Evolutionary conservation across 2,113 vertebrate species (phyloP).

Genomic region (Anthoscopus minutus): DNA sequence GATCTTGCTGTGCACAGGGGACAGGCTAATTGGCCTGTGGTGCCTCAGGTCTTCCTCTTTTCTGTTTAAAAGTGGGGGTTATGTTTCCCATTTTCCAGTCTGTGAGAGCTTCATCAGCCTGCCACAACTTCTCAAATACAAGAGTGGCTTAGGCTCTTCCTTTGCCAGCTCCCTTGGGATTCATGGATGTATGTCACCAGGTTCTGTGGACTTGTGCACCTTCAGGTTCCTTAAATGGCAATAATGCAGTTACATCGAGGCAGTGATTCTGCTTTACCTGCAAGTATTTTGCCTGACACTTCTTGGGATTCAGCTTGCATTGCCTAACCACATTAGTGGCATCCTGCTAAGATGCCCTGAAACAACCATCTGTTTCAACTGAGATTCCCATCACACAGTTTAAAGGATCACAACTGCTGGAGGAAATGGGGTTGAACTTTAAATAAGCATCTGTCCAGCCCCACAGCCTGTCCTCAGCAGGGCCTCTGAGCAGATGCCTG

Average conservation of each 20-base stretch:
- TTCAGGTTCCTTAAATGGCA: neutral
- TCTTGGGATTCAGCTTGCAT: neutral
- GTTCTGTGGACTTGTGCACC: neutral
- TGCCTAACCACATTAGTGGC: neutral
- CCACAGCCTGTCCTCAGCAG: rapidly evolving
- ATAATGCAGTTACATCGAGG: neutral
- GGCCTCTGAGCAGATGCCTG: neutral
- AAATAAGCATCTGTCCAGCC: neutral
- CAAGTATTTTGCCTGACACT: neutral
- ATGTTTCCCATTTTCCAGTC: neutral
- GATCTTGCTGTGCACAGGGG: neutral
- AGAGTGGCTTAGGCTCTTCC: neutral
- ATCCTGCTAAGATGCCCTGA: slow-evolving; percentile 23
- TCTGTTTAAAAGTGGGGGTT: neutral
- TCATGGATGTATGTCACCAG: neutral
- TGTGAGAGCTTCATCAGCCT: neutral
- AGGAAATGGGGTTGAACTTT: neutral
- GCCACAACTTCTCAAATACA: neutral
- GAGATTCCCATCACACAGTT: neutral
- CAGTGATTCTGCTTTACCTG: neutral
- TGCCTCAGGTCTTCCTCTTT: neutral
- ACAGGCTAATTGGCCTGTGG: neutral
- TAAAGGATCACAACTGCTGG: neutral
- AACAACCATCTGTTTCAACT: slow-evolving; percentile 23
- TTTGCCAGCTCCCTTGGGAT: neutral